These are phyloP conservation scores for Lochmaea crataegi DNA, from an alignment of 2,888 invertebrate species.

Conservation along the genomic window DNA sequence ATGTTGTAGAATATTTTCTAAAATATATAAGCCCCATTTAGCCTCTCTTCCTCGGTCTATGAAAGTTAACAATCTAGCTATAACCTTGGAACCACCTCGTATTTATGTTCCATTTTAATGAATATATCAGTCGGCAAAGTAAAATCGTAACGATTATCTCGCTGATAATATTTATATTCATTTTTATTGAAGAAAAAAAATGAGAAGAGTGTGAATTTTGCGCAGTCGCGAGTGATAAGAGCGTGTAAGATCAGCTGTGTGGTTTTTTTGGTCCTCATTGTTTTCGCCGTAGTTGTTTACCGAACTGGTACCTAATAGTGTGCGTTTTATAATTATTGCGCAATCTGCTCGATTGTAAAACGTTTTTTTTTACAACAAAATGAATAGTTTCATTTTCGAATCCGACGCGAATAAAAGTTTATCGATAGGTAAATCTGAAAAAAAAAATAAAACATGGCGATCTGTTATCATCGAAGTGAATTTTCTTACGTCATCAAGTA, in stretches of 20 bases:
- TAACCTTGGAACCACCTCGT: constrained; percentile 46
- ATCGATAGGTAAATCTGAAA: constrained; percentile 45
- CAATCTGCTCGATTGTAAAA: constrained; percentile 17
- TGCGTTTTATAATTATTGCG: constrained; percentile 20
- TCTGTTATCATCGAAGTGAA: not conserved
- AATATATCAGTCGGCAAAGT: constrained; percentile 33
- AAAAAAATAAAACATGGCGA: constrained; percentile 36
- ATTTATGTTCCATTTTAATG: constrained; percentile 41
- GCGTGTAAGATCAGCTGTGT: constrained; percentile 15
- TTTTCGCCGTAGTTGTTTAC: constrained; percentile 5
- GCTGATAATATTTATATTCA: constrained; percentile 29
- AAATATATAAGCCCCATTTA: too few relatives aligned
- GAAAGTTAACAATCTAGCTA: constrained; percentile 45
- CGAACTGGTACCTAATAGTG: constrained; percentile 15
- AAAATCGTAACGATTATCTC: constrained; percentile 31
- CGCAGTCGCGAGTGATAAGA: constrained; percentile 31
- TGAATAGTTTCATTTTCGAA: constrained; percentile 30
- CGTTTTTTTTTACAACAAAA: constrained; percentile 6
- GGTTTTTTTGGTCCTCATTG: constrained; percentile 19
- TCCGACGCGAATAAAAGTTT: constrained; percentile 31
- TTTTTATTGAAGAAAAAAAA: constrained; percentile 19
- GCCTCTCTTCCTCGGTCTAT: too few relatives aligned
- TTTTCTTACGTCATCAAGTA: constrained; percentile 10
- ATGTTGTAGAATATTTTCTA: too few relatives aligned
- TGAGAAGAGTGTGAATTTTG: constrained; percentile 12